Base-by-base conservation (phyloP, 2,113 vertebrate species). In the Abramis brama region DNA sequence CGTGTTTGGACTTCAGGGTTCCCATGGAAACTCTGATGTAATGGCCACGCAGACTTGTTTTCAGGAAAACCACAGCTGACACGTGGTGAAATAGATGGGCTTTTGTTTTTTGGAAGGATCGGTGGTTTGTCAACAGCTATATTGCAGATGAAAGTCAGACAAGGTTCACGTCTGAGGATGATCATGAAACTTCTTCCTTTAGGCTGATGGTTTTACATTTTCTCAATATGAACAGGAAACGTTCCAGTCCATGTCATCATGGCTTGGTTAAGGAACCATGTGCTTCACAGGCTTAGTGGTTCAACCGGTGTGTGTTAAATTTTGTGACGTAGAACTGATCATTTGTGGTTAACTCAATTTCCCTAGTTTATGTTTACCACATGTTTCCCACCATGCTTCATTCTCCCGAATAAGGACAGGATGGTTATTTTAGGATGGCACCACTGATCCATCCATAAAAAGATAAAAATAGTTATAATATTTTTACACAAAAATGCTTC, bases 1-100 rank as follows among this genome's bases (percentile, higher is more conserved):
- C 59, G 39, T 90, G 91, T 92, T 91, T 88, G 76, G 85, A 85
- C 79, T 66, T 89, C 76, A 75, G 50, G 74, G 89, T 94, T 90
- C 80, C 92, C 89, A 91, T 93, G 91, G 91, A 93, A 91, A 90
- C 89, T 66, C 79, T 92, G 92, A 92, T 87, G 92, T 91, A 86
- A 92, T 78, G 36, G 59, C 84, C 79, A 50, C 79, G 84, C 57
- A 27, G 39, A 75, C 19, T n/a, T 75, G 77, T 59, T 86, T 83
- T 86, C 57, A 12, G 85, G 82, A 90, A 82, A 79, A 50, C 62
- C 45, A 39, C 39, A 71, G 55, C 45, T 83, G 86, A 88, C 74
- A 79, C 86, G 82, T 85, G 87, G 86, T 83, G 84, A 86, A 87
- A 82, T 71, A 30, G 19, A 59, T 50, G 81, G 47, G 47, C 75